A percentile compares a stretch with the other conserved stretches of the same genome.
These are phyloP conservation scores for Drosophila equinoxialis DNA, from an alignment of 1,140 invertebrate species.

Conservation along the genomic window DNA sequence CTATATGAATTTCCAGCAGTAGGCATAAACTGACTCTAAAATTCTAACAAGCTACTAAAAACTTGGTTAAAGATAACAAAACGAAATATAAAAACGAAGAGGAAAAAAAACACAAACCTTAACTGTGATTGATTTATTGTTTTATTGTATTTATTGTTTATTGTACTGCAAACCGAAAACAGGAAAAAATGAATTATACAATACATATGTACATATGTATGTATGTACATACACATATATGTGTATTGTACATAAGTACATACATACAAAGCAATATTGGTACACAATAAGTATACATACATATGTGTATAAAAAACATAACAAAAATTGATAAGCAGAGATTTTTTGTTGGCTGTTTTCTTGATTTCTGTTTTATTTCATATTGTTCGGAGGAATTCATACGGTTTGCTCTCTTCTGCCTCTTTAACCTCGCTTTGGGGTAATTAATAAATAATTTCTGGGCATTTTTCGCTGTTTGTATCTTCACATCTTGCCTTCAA, in stretches of 20 bases:
- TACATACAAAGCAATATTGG: no score
- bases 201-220: constrained; percentile 36
- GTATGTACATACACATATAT: no score
- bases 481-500: constrained; percentile 64
- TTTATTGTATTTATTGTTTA: constrained; percentile 79
- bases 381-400: constrained; percentile 34
- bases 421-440: constrained; percentile 17
- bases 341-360: constrained; percentile 17
- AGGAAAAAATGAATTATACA: constrained; percentile 41
- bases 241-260: constrained; percentile 27
- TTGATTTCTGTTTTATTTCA: constrained; percentile 10
- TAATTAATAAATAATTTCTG: constrained; percentile 80
- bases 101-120: constrained; percentile 38
- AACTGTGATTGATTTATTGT: constrained; percentile 77
- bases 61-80: constrained; percentile 66
- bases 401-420: neutral
- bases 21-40: constrained; percentile 34
- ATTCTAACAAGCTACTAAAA: constrained; percentile 73
- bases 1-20: constrained; percentile 2
- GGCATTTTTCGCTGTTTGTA: constrained; percentile 41
- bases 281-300: no score
- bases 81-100: constrained; percentile 16
- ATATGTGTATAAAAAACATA: neutral
- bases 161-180: constrained; percentile 55
- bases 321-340: constrained; percentile 61